These are phyloP conservation scores for Argya squamiceps DNA, from an alignment of 2,797 vertebrate species.

Conservation along the genomic window DNA sequence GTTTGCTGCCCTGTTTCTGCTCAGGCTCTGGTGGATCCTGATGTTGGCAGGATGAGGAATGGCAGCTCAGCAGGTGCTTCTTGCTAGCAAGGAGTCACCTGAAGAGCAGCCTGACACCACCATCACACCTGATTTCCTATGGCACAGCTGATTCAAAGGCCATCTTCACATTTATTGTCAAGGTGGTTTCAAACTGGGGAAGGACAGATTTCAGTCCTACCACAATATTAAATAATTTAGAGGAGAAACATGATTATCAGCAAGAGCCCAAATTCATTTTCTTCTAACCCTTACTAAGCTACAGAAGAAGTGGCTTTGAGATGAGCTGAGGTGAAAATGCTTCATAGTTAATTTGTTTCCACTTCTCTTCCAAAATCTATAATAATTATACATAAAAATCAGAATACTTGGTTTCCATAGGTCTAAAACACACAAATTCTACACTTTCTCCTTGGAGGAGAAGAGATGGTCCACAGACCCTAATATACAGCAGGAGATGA, in stretches of 20 bases:
- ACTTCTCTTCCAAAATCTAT: background rate
- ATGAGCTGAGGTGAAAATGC: background rate
- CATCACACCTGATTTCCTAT: background rate
- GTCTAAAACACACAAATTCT: background rate
- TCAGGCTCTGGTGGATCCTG: background rate
- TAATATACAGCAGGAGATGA: background rate
- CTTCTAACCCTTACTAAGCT: background rate
- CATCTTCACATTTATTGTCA: conserved; percentile 3
- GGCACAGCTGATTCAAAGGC: conserved; percentile 11
- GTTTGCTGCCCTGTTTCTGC: background rate
- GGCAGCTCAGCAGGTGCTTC: background rate
- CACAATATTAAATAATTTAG: background rate
- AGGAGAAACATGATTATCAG: background rate
- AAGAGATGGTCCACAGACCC: background rate
- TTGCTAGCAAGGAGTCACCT: background rate
- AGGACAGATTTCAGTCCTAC: conserved; percentile 9
- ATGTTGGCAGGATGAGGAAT: background rate
- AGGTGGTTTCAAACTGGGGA: background rate
- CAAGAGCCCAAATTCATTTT: background rate
- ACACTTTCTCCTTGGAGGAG: background rate
- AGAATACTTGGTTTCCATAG: background rate
- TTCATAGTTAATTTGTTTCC: background rate
- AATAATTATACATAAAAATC: background rate
- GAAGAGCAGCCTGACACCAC: background rate
- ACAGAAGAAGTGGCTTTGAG: background rate